Evolutionary conservation across 1,140 invertebrate genomes (phyloP).

Genomic region (Drosophila nigrodunni): DNA sequence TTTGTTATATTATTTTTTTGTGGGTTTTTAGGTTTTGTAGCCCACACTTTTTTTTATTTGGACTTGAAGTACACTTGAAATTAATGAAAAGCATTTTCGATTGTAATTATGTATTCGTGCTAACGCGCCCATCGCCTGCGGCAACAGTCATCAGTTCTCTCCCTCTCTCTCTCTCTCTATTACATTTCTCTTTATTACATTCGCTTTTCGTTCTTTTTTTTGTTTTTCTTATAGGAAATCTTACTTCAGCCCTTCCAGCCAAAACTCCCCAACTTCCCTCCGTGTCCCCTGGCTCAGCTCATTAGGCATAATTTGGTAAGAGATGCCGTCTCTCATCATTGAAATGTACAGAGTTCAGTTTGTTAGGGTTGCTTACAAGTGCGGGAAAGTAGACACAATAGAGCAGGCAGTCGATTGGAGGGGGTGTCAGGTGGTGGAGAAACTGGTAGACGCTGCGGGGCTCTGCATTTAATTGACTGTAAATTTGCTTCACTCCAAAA

Average conservation of each 20-base stretch:
- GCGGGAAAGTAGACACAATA: not conserved
- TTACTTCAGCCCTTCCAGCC: slow-evolving; percentile 1
- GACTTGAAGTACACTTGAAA: slow-evolving; percentile 70
- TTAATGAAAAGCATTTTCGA: slow-evolving; percentile 82
- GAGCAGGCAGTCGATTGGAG: slow-evolving; percentile 2
- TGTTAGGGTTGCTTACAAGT: slow-evolving; percentile 14
- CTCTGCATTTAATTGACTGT: slow-evolving; percentile 75
- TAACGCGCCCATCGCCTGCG: slow-evolving; percentile 57
- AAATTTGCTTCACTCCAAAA: slow-evolving; percentile 73
- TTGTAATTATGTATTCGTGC: slow-evolving; percentile 81
- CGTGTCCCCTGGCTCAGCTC: slow-evolving; percentile 56
- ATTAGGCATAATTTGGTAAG: slow-evolving; percentile 72
- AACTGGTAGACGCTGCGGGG: slow-evolving; percentile 15
- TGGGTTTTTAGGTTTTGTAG: not conserved
- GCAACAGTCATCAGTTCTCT: slow-evolving; percentile 37
- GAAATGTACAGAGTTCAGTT: slow-evolving; percentile 1
- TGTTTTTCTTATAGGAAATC: not conserved
- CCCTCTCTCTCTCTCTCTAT: not conserved
- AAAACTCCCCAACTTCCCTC: not conserved
- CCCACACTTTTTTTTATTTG: slow-evolving; percentile 4
- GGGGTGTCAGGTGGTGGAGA: not conserved
- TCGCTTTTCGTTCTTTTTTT: not conserved
- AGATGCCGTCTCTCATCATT: slow-evolving; percentile 44
- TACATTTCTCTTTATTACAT: not conserved
- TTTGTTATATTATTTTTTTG: slow-evolving; percentile 18